phyloP scores from a whole-genome alignment of 2,113 vertebrate species.

The Plestiodon gilberti region DNA sequence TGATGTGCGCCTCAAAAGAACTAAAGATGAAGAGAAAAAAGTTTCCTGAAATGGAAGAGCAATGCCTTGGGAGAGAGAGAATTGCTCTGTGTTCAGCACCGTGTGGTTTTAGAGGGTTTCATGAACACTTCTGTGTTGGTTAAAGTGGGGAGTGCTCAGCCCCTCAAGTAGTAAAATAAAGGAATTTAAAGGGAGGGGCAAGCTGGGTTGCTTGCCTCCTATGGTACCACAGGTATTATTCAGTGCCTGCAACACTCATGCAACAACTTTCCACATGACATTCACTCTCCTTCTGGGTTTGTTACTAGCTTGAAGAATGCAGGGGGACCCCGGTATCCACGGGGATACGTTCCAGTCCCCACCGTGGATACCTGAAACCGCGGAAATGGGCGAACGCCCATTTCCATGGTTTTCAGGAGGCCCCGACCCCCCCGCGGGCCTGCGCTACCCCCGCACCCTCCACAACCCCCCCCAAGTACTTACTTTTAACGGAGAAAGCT shows the following conservation, averaged over 20 bases:
- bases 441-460: too few relatives aligned
- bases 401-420: too few relatives aligned
- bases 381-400: too few relatives aligned
- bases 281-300: not conserved
- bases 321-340: too few relatives aligned
- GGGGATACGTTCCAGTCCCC: too few relatives aligned
- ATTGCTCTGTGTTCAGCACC: not conserved
- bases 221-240: not conserved
- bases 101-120: not conserved
- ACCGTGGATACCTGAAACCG: too few relatives aligned
- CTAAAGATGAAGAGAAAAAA: not conserved
- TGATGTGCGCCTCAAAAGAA: too few relatives aligned
- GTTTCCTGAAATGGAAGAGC: not conserved
- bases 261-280: not conserved
- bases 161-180: not conserved
- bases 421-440: too few relatives aligned
- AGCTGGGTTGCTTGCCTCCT: not conserved
- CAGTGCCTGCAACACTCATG: not conserved
- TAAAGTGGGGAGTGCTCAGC: not conserved
- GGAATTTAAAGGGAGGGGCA: not conserved
- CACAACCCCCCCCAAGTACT: too few relatives aligned
- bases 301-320: not conserved
- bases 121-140: not conserved
- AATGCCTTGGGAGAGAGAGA: not conserved
- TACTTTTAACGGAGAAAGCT: too few relatives aligned